Conservation (phyloP, 2,797 vertebrate species). For the Mormyrus proboscirostris region DNA sequence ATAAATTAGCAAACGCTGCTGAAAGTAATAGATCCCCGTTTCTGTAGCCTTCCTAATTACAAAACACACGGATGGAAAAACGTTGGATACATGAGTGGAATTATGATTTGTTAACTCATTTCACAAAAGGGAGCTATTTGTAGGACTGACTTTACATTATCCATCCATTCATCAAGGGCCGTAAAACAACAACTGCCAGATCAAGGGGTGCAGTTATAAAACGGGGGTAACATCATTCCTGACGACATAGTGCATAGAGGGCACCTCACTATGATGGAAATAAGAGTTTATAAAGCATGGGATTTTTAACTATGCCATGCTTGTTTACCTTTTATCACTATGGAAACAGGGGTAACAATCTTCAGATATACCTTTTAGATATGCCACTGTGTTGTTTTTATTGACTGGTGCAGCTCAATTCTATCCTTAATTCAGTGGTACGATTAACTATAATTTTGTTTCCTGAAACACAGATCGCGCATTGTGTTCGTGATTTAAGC, state of each 20-base stretch:
- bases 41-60: neutral
- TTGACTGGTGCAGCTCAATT: neutral
- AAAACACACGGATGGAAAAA: neutral
- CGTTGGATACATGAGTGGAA: neutral
- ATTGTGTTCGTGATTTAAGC: neutral
- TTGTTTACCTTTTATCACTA: neutral
- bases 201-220: neutral
- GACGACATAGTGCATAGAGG: neutral
- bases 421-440: neutral
- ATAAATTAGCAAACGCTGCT: constrained; percentile 18
- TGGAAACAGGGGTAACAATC: neutral
- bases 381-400: neutral
- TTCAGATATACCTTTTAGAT: neutral
- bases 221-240: neutral
- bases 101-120: neutral
- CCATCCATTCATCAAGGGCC: neutral
- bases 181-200: neutral
- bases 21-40: constrained; percentile 15
- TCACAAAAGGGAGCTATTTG: neutral
- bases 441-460: neutral
- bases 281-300: neutral
- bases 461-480: neutral
- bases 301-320: neutral
- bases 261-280: neutral
- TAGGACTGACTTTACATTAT: neutral